Evolutionary conservation across 1,140 invertebrate genomes (phyloP).

Genomic region (Microplitis demolitor): DNA sequence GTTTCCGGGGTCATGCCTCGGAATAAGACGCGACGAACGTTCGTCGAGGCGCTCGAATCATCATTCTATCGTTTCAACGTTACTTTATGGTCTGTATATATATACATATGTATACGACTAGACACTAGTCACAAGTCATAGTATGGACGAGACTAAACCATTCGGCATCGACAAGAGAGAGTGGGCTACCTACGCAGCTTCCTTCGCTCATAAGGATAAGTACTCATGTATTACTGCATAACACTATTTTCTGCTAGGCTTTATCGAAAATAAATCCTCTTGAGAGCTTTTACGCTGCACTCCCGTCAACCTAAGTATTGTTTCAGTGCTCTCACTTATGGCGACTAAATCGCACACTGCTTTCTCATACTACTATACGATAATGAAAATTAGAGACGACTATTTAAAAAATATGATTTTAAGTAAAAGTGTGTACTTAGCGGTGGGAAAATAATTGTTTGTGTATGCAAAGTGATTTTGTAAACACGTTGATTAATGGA

Average conservation of each 20-base stretch:
- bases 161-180: no score
- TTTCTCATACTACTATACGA: no score
- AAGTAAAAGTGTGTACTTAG: no score
- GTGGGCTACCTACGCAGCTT: no score
- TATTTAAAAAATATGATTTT: no score
- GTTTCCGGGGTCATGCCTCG: conserved; percentile 59
- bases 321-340: neutral
- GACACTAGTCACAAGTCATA: conserved; percentile 19
- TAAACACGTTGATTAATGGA: conserved; percentile 1
- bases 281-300: conserved; percentile 7
- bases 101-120: conserved; percentile 32
- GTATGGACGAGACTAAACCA: neutral
- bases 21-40: conserved; percentile 51
- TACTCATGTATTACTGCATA: neutral
- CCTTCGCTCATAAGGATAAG: neutral
- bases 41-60: conserved; percentile 49
- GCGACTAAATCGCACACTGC: no score
- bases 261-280: conserved; percentile 10
- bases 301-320: neutral
- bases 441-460: conserved; percentile 2
- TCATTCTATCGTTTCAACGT: conserved; percentile 41
- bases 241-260: neutral
- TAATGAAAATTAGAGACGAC: no score
- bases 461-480: conserved; percentile 6
- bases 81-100: conserved; percentile 55